Evolutionary conservation across 37 sponge, comb jelly and placozoan species (phyloP), one percentile per base, ranked within the genome.

Genomic region (Spongilla lacustris): DNA sequence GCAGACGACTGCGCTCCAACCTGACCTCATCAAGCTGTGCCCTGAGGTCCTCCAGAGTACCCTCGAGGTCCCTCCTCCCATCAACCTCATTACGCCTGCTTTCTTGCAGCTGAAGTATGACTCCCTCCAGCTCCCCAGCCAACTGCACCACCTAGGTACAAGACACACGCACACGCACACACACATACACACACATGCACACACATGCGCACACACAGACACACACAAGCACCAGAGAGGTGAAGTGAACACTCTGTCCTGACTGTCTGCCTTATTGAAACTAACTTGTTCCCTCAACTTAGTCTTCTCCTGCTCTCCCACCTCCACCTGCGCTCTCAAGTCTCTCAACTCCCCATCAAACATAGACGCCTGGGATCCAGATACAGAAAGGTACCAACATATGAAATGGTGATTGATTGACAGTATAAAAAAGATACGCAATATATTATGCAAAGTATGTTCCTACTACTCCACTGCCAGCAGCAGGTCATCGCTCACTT

Each of bases 401-500:
- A 30, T 30, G 23, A 34, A 35, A 29, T 2, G 8, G 34, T 34
- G 34, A 74, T 34, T 34, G 33, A 74, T 74, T 74, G 74, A 2
- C 9, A 27, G 23, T 46, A n/a, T 4, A 77, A 77, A 77, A n/a
- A n/a, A n/a, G n/a, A n/a, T n/a, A n/a, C n/a, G n/a, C n/a, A 29
- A 24, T 77, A 46, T 77, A 77, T 13, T 46, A 37, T 23, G 9
- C 31, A 29, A 22, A 41, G 41, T 22, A 77, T 12, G n/a, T 48
- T 29, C 8, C 8, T 77, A 36, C 25, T 34, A 25, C n/a, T 69
- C 31, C 73, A 38, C 1, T 24, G 48, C 34, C 36, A 82, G 2
- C 4, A 31, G n/a, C 70, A 69, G 31, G 2, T 67, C 32, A 23
- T 0, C 5, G 73, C 87, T 86, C 87, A 86, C 87, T 73, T 79